Evolutionary conservation across 2,797 vertebrate species (phyloP), one percentile per base, ranked within the genome.

Genomic region (Agapornis canus): DNA sequence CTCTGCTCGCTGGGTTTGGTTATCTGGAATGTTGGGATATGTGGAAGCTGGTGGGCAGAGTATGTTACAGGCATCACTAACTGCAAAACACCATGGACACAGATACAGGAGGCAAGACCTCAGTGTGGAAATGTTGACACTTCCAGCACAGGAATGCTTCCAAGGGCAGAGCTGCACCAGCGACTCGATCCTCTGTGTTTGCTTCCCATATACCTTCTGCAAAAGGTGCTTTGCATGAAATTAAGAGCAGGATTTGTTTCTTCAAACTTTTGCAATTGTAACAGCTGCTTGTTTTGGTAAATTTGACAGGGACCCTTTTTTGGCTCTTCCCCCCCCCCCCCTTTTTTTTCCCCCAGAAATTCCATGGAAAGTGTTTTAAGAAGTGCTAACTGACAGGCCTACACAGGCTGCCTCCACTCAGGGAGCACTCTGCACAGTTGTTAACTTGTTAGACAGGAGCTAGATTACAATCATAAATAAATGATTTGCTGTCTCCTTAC

Each of bases 381-480:
- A 97, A 96, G 95, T 51, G 96, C 94, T 82, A 86, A 91, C 96
- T 98, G 98, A 97, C 97, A 97, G 97, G 97, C 94, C 94, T 93
- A 85, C 96, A 94, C 97, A 92, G 26, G 94, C 96, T 85, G 95
- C 94, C 96, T 94, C 31, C 90, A 91, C 96, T 95, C 94, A 43
- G 96, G 95, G 96, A 97, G 97, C 95, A 94, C 89, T 89, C 81
- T 35, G 96, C 89, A 47, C 95, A 88, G 97, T 96, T 96, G 97
- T 98, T 97, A 96, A 97, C 97, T 98, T 98, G 98, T 98, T 98
- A 98, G 98, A 98, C 97, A 98, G 97, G 94, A 96, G 97, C 97
- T 98, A 97, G 98, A 98, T 98, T 98, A 97, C 98, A 98, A 98
- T 98, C 98, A 98, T 98, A 98, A 98, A 98, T 98, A 98, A 98